phyloP scores from a whole-genome alignment of 2,113 vertebrate genomes.

The Malaclemys terrapin region DNA sequence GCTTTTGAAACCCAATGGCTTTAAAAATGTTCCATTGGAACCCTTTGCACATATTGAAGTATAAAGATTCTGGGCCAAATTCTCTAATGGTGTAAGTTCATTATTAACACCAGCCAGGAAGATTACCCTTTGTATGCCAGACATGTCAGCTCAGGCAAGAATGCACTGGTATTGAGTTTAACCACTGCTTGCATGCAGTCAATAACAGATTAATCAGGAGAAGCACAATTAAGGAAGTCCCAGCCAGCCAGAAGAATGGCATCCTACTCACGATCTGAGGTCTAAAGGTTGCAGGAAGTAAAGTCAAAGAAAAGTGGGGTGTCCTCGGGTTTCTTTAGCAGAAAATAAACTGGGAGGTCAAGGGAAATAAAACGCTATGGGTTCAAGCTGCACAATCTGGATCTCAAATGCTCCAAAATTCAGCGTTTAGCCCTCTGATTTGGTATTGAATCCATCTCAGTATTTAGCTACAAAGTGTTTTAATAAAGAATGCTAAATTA shows the following conservation, averaged over 20 bases:
- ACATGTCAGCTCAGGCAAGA: rapidly evolving
- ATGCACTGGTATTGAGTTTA: rapidly evolving
- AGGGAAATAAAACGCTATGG: rapidly evolving
- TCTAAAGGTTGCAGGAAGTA: neutral
- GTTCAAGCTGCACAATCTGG: rapidly evolving
- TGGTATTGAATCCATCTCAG: constrained; percentile 16
- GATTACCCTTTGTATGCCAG: neutral
- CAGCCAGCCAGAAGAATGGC: neutral
- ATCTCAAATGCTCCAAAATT: rapidly evolving
- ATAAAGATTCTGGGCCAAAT: neutral
- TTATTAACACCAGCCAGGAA: neutral
- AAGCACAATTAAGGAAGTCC: neutral
- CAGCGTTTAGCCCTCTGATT: neutral
- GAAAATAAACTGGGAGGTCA: neutral
- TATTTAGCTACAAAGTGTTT: constrained; percentile 52
- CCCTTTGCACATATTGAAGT: neutral
- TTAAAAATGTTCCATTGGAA: rapidly evolving
- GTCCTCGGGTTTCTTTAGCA: neutral
- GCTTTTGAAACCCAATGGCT: neutral
- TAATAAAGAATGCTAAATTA: constrained; percentile 79
- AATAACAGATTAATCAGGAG: rapidly evolving
- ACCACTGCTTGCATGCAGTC: rapidly evolving
- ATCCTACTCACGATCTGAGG: neutral
- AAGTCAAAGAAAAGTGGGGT: neutral
- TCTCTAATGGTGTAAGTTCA: rapidly evolving